These are phyloP conservation scores for Caranx melampygus DNA, from an alignment of 2,113 vertebrate species.

Conservation along the genomic window DNA sequence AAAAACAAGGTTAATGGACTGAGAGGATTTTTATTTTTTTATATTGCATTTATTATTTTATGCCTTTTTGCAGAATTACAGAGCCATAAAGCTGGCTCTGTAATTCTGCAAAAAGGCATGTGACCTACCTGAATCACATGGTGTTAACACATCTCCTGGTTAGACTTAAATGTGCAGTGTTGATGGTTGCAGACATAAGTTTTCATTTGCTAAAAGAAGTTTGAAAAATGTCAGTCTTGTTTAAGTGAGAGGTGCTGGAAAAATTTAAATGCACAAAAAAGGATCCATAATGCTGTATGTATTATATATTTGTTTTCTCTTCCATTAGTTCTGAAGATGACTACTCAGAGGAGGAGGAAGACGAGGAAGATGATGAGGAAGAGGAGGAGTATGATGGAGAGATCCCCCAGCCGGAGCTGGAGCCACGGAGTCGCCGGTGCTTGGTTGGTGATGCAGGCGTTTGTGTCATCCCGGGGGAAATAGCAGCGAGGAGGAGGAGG, in stretches of 20 bases:
- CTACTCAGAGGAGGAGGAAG: conserved; percentile 88
- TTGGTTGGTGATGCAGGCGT: conserved; percentile 87
- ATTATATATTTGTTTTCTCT: conserved; percentile 14
- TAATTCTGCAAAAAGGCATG: neutral
- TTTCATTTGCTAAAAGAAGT: neutral
- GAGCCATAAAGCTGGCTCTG: neutral
- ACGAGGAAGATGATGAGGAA: conserved; percentile 90
- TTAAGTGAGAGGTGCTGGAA: neutral
- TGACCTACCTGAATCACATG: neutral
- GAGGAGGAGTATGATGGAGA: conserved; percentile 89
- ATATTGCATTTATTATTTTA: too few species aligned
- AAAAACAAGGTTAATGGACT: neutral
- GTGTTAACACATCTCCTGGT: neutral
- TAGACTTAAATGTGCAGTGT: neutral
- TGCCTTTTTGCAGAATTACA: neutral
- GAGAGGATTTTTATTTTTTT: neutral
- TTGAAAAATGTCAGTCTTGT: neutral
- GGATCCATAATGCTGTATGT: neutral
- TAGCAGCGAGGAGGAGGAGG: conserved; percentile 88
- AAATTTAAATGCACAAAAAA: neutral
- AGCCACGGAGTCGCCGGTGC: conserved; percentile 82
- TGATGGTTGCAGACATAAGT: neutral
- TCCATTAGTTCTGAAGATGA: conserved; percentile 91
- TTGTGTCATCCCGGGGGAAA: conserved; percentile 87
- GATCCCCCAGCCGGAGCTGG: conserved; percentile 81